phyloP scores from a whole-genome alignment of 2,888 invertebrate species.

The Oscheius sp. region DNA sequence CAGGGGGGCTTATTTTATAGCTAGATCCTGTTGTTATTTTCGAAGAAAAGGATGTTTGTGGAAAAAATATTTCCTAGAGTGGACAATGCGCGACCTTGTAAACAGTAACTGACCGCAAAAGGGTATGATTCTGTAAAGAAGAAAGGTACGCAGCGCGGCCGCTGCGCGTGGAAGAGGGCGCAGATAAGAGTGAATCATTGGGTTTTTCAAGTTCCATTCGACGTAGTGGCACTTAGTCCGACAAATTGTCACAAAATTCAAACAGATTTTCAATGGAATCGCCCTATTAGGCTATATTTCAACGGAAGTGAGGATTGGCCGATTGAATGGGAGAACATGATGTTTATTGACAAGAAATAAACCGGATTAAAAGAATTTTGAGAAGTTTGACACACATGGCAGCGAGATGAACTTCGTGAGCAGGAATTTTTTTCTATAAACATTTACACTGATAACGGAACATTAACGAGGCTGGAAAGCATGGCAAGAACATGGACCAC shows the following conservation, averaged over 20 bases:
- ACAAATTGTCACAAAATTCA: conserved; percentile 9
- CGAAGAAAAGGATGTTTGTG: no score
- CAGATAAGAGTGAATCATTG: conserved; percentile 16
- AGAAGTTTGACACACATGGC: conserved; percentile 18
- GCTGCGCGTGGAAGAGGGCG: conserved; percentile 12
- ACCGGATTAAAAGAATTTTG: neutral
- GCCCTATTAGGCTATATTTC: no score
- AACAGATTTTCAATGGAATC: conserved; percentile 19
- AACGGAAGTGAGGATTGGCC: neutral
- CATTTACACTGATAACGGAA: neutral
- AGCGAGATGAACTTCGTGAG: conserved; percentile 7
- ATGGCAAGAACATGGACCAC: conserved; percentile 21
- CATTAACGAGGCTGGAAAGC: neutral
- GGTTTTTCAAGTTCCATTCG: conserved; percentile 6
- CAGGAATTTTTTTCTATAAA: neutral
- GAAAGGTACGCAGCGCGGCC: conserved; percentile 1
- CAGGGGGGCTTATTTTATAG: no score
- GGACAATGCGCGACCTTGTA: no score
- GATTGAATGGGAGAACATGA: neutral
- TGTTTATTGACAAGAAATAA: conserved; percentile 6
- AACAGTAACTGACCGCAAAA: neutral
- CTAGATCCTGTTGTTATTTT: no score
- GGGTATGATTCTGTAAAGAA: neutral
- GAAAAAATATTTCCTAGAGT: no score
- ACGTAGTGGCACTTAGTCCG: conserved; percentile 14